Evolutionary conservation across 2,113 vertebrate species (phyloP), one percentile per base, ranked within the genome.

Genomic region (Prolemur simus): DNA sequence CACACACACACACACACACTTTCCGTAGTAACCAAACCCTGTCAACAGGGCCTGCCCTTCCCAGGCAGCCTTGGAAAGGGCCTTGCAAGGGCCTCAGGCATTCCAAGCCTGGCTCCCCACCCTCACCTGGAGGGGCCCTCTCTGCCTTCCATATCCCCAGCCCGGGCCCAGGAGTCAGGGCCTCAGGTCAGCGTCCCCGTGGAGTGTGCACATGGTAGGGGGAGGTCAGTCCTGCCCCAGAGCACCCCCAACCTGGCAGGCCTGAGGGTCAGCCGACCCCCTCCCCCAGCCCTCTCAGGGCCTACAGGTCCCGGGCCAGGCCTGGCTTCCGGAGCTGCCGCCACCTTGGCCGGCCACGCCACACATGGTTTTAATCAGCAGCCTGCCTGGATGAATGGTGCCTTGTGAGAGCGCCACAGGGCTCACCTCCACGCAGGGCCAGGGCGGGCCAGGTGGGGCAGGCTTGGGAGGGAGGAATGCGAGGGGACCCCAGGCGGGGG

Each of bases 331-430:
- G 95, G 96, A 97, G 97, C 82, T 49, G 96, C 96, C 76, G 92
- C 96, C 97, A 89, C 96, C 96, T 87, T 91, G 95, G 97, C 96
- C 63, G 39, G 86, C 92, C 37, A 18, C 81, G 32, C 52, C 86
- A 96, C 98, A 99, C 97, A 95, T 98, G 98, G 98, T 98, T 98
- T 97, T 94, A 95, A 98, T 37, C 92, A 98, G 78, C 20, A 0
- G 87, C 15, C 63, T 0, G 87, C 1, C 11, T 90, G 92, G 94
- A 98, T 98, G 97, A 98, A 98, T 98, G 96, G 96, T 1, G 92
- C 95, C 97, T 97, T 92, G 97, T 92, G 7, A 97, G 89, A 85
- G 91, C 34, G 14, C 90, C 6, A 42, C 91, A 29, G 94, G 92
- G 68, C 93, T 96, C 96, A 94, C 96, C 97, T 98, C 96, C 60